These are phyloP conservation scores for Myotis pilosus DNA, from an alignment of 2,797 vertebrate species.

Conservation along the genomic window DNA sequence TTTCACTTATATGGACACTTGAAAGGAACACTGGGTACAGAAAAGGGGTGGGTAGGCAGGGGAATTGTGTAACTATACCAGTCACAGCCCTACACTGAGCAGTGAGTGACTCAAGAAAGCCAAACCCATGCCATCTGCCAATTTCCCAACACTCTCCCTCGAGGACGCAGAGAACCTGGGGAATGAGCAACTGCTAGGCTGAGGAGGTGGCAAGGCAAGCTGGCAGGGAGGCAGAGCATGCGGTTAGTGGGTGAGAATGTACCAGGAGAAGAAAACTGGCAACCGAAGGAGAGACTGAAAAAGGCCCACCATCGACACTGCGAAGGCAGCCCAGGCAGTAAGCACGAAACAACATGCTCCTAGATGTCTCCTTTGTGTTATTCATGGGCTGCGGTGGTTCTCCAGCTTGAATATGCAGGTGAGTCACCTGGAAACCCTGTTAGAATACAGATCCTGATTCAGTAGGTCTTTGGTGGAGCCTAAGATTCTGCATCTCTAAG, in stretches of 20 bases:
- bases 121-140: conserved; percentile 15
- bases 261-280: conserved; percentile 54
- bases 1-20: background rate
- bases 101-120: background rate
- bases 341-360: background rate
- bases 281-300: conserved; percentile 51
- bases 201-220: conserved; percentile 60
- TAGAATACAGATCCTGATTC: background rate
- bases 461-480: background rate
- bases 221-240: conserved; percentile 64
- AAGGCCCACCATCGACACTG: conserved; percentile 32
- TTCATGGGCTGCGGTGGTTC: background rate
- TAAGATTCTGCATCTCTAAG: background rate
- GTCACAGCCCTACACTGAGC: background rate
- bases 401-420: background rate
- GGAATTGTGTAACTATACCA: background rate
- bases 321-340: conserved; percentile 6
- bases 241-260: conserved; percentile 56
- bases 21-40: background rate
- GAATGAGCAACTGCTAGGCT: conserved; percentile 68
- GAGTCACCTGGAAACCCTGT: conserved; percentile 42
- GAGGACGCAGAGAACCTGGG: conserved; percentile 46
- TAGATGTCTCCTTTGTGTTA: conserved; percentile 25
- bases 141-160: background rate
- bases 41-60: background rate